Conservation (phyloP, 2,113 vertebrate species). For the Psilopogon haemacephalus region DNA sequence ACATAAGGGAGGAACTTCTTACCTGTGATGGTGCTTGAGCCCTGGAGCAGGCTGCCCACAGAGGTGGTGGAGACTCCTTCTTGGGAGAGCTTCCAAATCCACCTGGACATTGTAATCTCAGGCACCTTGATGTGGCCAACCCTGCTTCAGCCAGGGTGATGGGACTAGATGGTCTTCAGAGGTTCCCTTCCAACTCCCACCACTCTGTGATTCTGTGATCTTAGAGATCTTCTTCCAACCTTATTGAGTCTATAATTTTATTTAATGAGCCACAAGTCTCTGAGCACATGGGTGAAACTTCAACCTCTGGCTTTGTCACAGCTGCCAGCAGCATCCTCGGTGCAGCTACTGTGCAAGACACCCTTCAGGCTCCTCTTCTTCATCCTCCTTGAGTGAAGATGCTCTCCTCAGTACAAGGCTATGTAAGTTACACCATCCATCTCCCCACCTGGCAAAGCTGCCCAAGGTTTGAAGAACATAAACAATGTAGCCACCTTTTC, state of each 20-base stretch:
- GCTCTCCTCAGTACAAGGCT: not conserved
- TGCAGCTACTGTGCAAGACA: fast-evolving
- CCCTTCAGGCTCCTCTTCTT: not conserved
- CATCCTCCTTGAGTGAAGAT: not conserved
- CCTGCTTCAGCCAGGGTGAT: no score
- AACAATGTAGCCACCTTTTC: not conserved
- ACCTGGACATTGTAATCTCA: no score
- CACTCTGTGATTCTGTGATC: no score
- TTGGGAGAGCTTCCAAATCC: no score
- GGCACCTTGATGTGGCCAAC: no score
- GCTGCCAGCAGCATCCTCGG: fast-evolving
- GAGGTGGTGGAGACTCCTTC: no score
- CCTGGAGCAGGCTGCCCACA: no score
- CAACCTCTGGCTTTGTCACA: not conserved
- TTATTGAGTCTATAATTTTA: not conserved
- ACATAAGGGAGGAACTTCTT: no score
- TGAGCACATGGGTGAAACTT: not conserved
- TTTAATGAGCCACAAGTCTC: not conserved
- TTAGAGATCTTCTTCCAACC: no score
- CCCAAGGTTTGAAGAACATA: not conserved
- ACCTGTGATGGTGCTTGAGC: no score
- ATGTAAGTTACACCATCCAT: not conserved
- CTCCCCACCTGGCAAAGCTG: not conserved
- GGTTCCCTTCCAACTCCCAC: no score
- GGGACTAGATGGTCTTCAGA: no score